Conservation (phyloP, 2,113 vertebrate species). For the Lethenteron camtschaticum region DNA sequence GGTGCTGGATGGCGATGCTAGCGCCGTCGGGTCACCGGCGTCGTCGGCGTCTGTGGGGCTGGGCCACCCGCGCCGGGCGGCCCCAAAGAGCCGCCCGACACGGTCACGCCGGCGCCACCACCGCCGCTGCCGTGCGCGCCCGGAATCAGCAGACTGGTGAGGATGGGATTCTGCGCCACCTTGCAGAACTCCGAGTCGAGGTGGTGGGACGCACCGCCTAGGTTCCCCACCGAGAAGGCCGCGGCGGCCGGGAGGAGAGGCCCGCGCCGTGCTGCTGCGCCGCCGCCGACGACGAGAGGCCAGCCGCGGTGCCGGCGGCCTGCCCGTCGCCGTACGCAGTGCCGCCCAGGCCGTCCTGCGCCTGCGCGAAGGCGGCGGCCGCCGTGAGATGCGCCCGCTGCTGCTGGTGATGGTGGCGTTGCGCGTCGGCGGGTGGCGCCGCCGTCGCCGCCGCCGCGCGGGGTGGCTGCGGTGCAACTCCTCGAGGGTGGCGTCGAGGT, state of each 20-base stretch:
- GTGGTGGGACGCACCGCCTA: not conserved
- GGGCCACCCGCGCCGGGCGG: slow-evolving; percentile 57
- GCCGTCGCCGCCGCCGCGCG: too few relatives aligned
- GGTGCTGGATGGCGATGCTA: slow-evolving; percentile 85
- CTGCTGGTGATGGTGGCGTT: not conserved
- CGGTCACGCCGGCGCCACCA: slow-evolving; percentile 13
- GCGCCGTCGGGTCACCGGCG: slow-evolving; percentile 74
- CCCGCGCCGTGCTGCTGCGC: not conserved
- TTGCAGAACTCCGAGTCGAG: slow-evolving; percentile 68
- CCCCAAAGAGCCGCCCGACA: slow-evolving; percentile 80
- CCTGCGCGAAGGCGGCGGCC: not conserved
- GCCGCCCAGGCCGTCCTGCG: not conserved
- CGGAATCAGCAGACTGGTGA: slow-evolving; percentile 58
- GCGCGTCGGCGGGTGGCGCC: not conserved
- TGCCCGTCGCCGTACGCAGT: too few relatives aligned
- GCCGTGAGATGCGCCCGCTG: slow-evolving; percentile 1
- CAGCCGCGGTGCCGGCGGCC: too few relatives aligned
- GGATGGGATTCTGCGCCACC: slow-evolving; percentile 93
- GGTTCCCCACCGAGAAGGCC: too few relatives aligned
- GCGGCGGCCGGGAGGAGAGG: not conserved
- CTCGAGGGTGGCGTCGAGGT: not conserved
- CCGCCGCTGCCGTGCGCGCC: not conserved
- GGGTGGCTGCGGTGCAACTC: not conserved
- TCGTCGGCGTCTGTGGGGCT: slow-evolving; percentile 36
- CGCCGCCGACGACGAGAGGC: too few relatives aligned